Conservation (phyloP, 1,140 invertebrate genomes). For the Bombus confusus region DNA sequence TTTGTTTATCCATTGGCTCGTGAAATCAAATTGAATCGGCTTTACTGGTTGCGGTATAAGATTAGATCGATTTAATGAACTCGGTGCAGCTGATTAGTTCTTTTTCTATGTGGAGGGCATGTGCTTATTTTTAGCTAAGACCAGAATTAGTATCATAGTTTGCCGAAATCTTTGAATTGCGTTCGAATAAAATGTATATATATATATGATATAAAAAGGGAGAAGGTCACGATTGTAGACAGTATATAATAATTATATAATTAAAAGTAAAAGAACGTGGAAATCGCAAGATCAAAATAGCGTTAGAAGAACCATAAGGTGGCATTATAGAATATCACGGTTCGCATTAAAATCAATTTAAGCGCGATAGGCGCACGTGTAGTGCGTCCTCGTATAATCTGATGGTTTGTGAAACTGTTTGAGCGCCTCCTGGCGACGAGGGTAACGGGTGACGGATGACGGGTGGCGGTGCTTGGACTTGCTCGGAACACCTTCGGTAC, state of each 20-base stretch:
- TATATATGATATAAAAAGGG: too few species aligned
- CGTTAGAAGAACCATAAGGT: constrained; percentile 8
- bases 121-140: constrained; percentile 60
- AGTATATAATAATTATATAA: neutral
- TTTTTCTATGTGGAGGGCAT: constrained; percentile 44
- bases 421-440: constrained; percentile 69
- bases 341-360: constrained; percentile 55
- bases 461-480: constrained; percentile 52
- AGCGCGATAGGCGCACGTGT: constrained; percentile 51
- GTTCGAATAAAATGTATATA: neutral
- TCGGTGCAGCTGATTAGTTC: constrained; percentile 60
- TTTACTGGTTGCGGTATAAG: constrained; percentile 50
- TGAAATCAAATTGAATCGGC: constrained; percentile 57
- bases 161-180: constrained; percentile 11
- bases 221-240: neutral
- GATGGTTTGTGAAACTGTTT: constrained; percentile 15
- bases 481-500: constrained; percentile 53
- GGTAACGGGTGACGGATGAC: constrained; percentile 46
- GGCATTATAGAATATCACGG: constrained; percentile 39
- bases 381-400: constrained; percentile 23
- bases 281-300: constrained; percentile 14
- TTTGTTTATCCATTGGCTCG: constrained; percentile 6
- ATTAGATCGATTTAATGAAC: constrained; percentile 67
- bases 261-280: neutral
- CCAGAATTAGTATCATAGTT: constrained; percentile 14